Percentiles rank a stretch among this genome's conserved stretches.
These are phyloP conservation scores for Andrena haemorrhoa DNA, from an alignment of 2,888 invertebrate genomes.

Conservation along the genomic window DNA sequence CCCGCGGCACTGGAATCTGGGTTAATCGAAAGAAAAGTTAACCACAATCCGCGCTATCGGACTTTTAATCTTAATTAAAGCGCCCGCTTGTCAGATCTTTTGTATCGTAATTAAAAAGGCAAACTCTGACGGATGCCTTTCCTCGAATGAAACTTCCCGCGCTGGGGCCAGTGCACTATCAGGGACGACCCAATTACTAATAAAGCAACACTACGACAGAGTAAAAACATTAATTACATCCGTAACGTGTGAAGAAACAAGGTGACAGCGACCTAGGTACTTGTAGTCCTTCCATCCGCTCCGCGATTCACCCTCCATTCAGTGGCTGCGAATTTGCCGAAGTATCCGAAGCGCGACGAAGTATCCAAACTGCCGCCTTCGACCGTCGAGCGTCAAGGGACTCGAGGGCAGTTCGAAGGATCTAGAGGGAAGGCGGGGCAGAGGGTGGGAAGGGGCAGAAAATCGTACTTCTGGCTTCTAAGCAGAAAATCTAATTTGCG, in stretches of 20 bases:
- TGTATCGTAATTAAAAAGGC: constrained; percentile 55
- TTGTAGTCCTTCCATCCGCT: not conserved
- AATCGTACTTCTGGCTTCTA: constrained; percentile 73
- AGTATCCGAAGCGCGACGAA: constrained; percentile 8
- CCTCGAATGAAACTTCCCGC: not conserved
- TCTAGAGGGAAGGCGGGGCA: constrained; percentile 10
- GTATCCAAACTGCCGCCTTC: not conserved
- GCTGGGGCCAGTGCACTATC: not conserved
- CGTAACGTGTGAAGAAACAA: not conserved
- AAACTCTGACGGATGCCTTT: constrained; percentile 12
- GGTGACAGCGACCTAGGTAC: no score
- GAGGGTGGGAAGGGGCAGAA: constrained; percentile 25
- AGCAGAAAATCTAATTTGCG: constrained; percentile 84
- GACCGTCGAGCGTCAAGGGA: constrained; percentile 1
- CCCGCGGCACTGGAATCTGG: constrained; percentile 55
- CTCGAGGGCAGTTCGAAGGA: not conserved
- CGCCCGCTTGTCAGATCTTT: constrained; percentile 51
- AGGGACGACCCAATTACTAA: constrained; percentile 6
- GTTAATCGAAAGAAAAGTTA: constrained; percentile 70
- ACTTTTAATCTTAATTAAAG: constrained; percentile 63
- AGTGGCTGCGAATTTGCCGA: not conserved
- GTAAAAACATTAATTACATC: not conserved
- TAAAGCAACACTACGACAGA: constrained; percentile 24
- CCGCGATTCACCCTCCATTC: not conserved
- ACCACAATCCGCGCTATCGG: constrained; percentile 51